phyloP scores from a whole-genome alignment of 2,113 vertebrate genomes.

The Pygoscelis adeliae region DNA sequence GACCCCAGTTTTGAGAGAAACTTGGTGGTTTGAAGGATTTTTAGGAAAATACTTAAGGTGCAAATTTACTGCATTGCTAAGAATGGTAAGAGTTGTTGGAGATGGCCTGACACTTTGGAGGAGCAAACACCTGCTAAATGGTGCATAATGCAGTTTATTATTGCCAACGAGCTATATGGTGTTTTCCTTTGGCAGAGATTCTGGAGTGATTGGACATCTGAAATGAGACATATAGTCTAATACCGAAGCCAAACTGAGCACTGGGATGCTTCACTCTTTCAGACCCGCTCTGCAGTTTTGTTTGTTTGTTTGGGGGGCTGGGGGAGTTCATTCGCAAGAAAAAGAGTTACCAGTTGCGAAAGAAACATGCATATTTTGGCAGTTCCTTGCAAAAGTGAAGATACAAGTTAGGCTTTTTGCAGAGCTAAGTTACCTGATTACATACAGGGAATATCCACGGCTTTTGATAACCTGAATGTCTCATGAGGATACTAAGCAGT shows the following conservation, averaged over 20 bases:
- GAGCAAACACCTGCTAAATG: neutral
- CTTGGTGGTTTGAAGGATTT: neutral
- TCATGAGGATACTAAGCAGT: neutral
- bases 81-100: neutral
- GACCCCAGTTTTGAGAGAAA: neutral
- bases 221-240: accelerated
- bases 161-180: accelerated
- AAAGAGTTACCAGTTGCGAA: neutral
- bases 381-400: neutral
- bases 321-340: neutral
- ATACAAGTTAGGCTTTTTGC: neutral
- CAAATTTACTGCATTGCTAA: neutral
- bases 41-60: neutral
- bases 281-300: neutral
- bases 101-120: neutral
- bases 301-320: neutral
- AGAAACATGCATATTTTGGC: neutral
- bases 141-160: neutral
- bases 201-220: neutral
- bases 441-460: neutral
- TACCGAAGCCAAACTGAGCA: neutral
- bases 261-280: neutral
- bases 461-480: neutral
- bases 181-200: neutral
- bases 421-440: neutral